Evolutionary conservation across 2,888 invertebrate species (phyloP).

Genomic region (Branchellion lobata): DNA sequence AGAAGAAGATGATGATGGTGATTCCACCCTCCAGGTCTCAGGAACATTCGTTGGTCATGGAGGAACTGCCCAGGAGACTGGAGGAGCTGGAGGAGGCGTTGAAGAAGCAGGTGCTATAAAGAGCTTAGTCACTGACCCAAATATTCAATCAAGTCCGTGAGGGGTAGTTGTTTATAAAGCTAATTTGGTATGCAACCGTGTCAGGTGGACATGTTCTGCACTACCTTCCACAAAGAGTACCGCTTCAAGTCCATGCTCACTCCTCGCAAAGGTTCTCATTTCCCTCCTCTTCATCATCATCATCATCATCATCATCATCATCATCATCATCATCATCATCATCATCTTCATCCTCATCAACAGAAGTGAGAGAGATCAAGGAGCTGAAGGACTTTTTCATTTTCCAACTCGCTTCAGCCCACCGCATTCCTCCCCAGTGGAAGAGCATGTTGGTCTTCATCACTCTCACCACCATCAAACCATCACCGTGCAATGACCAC

Average conservation of each 20-base stretch:
- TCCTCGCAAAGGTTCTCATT: slow-evolving; percentile 14
- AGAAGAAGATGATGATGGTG: no score
- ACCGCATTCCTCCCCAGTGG: slow-evolving; percentile 54
- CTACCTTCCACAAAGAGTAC: slow-evolving; percentile 70
- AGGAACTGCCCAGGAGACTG: slow-evolving; percentile 6
- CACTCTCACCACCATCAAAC: not conserved
- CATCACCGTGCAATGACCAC: no score
- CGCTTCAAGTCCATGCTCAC: slow-evolving; percentile 51
- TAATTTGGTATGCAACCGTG: no score
- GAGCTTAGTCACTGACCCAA: no score
- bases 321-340: slow-evolving; percentile 11
- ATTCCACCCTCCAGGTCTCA: no score
- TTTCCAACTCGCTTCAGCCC: slow-evolving; percentile 73
- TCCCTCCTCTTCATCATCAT: not conserved
- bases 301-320: not conserved
- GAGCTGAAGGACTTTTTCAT: slow-evolving; percentile 67
- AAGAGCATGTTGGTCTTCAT: slow-evolving; percentile 28
- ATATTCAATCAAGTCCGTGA: no score
- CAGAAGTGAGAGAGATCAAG: slow-evolving; percentile 38
- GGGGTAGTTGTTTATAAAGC: no score
- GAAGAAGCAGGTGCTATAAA: slow-evolving; percentile 2
- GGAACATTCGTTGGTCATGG: not conserved
- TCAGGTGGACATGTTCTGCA: slow-evolving; percentile 82
- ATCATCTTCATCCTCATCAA: not conserved
- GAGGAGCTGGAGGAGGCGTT: not conserved